Base-by-base conservation (phyloP, 2,797 vertebrate species). In the Crenichthys baileyi region DNA sequence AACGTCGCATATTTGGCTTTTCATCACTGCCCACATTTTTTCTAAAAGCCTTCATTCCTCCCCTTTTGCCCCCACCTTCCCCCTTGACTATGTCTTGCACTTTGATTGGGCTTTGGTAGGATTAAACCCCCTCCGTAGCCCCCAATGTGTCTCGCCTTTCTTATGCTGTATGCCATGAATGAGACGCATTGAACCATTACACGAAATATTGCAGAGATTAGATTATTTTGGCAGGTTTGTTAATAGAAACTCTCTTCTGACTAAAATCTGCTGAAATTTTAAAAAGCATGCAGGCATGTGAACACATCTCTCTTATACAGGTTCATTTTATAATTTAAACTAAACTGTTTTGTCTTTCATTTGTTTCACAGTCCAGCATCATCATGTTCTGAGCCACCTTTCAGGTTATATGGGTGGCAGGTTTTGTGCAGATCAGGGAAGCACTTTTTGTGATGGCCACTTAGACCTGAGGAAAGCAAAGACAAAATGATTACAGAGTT, bases 101-200 rank as follows among this genome's bases (percentile, higher is more conserved):
- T 96, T 96, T 96, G 92, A 96, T 96, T 96, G 94, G 91, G 93
- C 94, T 95, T 95, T 94, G 90, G 79, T 79, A 89, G 88, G 95
- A 97, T 97, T 96, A 96, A 90, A 81, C 90, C 78, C 84, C 71
- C 73, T 53, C 51, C 29, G 11, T n/a, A 18, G 7, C 71, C 55
- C 73, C 76, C 26, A 78, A 79, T 85, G 89, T 90, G 85, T 90
- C 89, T 88, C 70, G 76, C 79, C 83, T 92, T 90, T 86, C 83
- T 84, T 82, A 50, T 70, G 51, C 50, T 78, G 77, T 73, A 79
- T 79, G 72, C 61, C 56, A 91, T 92, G 88, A 93, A 90, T 93
- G 91, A 84, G 82, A 92, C 95, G 93, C 94, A 95, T 93, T 94
- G 95, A 96, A 96, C 95, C 94, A 95, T 94, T 95, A 85, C 60